phyloP scores from a whole-genome alignment of 2,797 vertebrate species.

The Furcifer pardalis region DNA sequence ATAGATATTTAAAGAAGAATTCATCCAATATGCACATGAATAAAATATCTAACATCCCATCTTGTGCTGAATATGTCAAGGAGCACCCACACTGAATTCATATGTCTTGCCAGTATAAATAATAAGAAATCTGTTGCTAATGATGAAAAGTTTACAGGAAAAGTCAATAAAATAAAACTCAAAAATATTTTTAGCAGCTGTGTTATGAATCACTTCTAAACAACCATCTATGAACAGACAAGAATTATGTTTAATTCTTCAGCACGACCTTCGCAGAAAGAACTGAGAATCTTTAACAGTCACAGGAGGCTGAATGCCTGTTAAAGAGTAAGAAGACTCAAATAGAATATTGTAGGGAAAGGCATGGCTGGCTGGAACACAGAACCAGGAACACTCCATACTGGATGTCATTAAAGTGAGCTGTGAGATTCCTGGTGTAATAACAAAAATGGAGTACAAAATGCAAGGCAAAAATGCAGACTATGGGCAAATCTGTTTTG shows the following conservation, averaged over 20 bases:
- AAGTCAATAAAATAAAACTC: not conserved
- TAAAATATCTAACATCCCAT: not conserved
- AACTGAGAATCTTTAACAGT: too few relatives aligned
- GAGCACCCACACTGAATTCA: not conserved
- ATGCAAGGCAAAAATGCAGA: not conserved
- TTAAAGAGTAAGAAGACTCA: not conserved
- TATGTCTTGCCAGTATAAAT: conserved; percentile 1
- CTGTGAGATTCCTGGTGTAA: not conserved
- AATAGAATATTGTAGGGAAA: not conserved
- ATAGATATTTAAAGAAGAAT: not conserved
- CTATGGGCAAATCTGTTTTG: not conserved
- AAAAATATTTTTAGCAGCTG: not conserved
- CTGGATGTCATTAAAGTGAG: not conserved
- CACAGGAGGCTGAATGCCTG: too few relatives aligned
- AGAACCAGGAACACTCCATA: not conserved
- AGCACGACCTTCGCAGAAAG: too few relatives aligned
- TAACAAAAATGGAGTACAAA: not conserved
- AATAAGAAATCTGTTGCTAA: not conserved
- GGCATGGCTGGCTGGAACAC: not conserved
- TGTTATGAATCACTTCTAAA: not conserved
- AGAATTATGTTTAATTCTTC: not conserved
- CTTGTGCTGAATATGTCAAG: not conserved
- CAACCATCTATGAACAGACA: not conserved
- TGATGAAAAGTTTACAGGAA: not conserved
- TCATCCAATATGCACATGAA: not conserved